These are phyloP conservation scores for Phrynosoma platyrhinos DNA, from an alignment of 2,113 vertebrate genomes.

Conservation along the genomic window DNA sequence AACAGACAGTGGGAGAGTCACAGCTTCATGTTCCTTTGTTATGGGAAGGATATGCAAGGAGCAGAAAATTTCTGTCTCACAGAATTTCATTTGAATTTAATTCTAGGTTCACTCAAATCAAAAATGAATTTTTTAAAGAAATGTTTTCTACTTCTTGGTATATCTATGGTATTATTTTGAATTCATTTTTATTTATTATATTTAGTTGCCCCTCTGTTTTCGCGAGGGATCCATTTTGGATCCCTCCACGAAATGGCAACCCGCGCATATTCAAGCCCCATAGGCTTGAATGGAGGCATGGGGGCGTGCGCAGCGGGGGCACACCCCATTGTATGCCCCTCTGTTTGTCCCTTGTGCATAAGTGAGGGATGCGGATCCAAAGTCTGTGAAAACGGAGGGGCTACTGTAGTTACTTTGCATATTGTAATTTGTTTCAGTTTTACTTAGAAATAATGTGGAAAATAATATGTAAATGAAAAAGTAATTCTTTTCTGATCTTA, in stretches of 20 bases:
- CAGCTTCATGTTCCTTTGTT: background rate
- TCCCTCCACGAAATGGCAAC: no score
- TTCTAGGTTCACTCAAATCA: background rate
- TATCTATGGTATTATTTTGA: background rate
- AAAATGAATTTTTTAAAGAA: background rate
- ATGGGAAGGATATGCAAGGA: background rate
- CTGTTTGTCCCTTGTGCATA: no score
- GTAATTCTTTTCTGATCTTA: constrained; percentile 54
- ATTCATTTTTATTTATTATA: background rate
- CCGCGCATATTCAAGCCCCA: no score
- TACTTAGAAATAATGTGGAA: background rate
- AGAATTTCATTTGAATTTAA: background rate
- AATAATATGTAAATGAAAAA: constrained; percentile 1
- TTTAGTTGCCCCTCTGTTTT: no score
- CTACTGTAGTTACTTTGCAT: background rate
- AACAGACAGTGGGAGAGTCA: no score
- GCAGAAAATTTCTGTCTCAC: background rate
- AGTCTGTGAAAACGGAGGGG: no score
- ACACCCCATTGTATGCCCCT: no score
- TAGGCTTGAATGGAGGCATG: no score
- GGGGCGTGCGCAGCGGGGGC: no score
- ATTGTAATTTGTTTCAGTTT: background rate
- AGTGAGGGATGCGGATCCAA: no score
- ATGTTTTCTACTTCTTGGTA: background rate
- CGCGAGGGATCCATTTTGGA: no score